Conservation (phyloP, 1,140 invertebrate genomes). For the Orius insidiosus region DNA sequence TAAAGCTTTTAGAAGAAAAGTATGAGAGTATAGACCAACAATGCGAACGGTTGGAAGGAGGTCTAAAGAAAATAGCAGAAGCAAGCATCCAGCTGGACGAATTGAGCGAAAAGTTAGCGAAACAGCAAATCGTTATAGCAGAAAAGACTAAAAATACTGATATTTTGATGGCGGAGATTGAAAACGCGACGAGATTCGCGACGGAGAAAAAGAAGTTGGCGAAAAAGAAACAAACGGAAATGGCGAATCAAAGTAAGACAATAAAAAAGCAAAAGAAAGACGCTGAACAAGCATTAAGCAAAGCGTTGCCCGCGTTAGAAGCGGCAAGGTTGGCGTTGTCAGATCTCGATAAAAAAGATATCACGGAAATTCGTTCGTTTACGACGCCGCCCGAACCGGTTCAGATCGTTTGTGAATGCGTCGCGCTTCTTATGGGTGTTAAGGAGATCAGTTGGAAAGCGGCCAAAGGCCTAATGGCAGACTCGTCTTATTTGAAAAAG, state of each 20-base stretch:
- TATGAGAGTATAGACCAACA: constrained; percentile 41
- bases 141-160: constrained; percentile 61
- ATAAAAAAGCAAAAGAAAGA: constrained; percentile 65
- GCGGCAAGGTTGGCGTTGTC: constrained; percentile 57
- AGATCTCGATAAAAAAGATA: constrained; percentile 71
- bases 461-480: constrained; percentile 77
- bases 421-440: constrained; percentile 60
- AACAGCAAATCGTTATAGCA: constrained; percentile 57
- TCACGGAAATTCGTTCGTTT: constrained; percentile 79
- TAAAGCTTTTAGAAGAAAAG: constrained; percentile 51
- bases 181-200: constrained; percentile 40
- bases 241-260: constrained; percentile 56
- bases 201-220: constrained; percentile 58
- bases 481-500: constrained; percentile 60
- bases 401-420: constrained; percentile 39
- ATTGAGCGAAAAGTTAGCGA: constrained; percentile 52
- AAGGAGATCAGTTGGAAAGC: constrained; percentile 79
- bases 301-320: constrained; percentile 64
- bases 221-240: constrained; percentile 56
- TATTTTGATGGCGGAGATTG: constrained; percentile 40
- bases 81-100: constrained; percentile 52
- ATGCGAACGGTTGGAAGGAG: constrained; percentile 48
- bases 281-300: constrained; percentile 55
- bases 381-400: constrained; percentile 71
- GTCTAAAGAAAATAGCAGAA: constrained; percentile 60